Percentiles rank a stretch among this genome's conserved stretches.
Evolutionary conservation across 2,797 vertebrate species (phyloP).

Genomic region (Poecilia gillii): DNA sequence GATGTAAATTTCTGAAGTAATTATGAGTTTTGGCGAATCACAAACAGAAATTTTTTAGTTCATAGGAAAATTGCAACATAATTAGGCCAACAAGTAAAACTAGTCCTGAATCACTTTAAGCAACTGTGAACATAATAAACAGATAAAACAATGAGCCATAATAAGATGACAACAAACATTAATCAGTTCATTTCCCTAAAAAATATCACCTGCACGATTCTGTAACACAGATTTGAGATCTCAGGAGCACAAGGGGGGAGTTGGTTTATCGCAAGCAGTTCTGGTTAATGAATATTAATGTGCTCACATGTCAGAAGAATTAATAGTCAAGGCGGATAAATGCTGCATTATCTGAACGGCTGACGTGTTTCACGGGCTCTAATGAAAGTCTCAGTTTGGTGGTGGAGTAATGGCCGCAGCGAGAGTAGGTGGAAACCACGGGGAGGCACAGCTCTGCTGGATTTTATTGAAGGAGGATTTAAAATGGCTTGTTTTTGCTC

Average conservation of each 20-base stretch:
- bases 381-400: conserved; percentile 77
- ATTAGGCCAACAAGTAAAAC: no score
- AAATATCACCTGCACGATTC: conserved; percentile 33
- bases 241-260: conserved; percentile 45
- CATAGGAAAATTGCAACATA: no score
- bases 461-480: conserved; percentile 10
- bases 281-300: conserved; percentile 90
- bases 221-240: conserved; percentile 35
- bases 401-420: conserved; percentile 67
- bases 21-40: no score
- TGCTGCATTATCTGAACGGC: conserved; percentile 79
- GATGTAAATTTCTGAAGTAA: no score
- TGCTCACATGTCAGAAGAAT: conserved; percentile 82
- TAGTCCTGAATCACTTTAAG: background rate
- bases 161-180: conserved; percentile 39
- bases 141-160: conserved; percentile 21
- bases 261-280: conserved; percentile 74
- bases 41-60: no score
- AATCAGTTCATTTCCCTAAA: conserved; percentile 51
- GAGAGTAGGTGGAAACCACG: conserved; percentile 56
- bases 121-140: conserved; percentile 6
- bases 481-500: conserved; percentile 25
- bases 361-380: conserved; percentile 76
- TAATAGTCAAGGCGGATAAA: conserved; percentile 85
- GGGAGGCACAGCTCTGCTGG: conserved; percentile 33